Evolutionary conservation across 2,113 vertebrate species (phyloP), one percentile per base, ranked within the genome.

Genomic region (Perca fluviatilis): DNA sequence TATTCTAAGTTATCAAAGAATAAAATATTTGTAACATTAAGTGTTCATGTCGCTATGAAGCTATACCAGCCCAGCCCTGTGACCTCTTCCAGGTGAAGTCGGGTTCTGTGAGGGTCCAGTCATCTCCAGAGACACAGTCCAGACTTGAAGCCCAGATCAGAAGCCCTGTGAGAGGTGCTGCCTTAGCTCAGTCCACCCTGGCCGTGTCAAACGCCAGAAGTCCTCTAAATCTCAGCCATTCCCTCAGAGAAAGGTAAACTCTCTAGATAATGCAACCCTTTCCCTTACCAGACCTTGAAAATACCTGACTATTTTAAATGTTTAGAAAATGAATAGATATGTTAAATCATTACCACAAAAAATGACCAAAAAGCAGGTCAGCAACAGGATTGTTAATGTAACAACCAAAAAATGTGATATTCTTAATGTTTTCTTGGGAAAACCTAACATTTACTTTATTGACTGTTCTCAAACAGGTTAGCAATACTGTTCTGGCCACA

Each of bases 171-270:
- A 77, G 58, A 25, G 57, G 21, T 65, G 50, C 87, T 25, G 64
- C 79, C 4, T 74, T 77, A 40, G 78, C 76, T 71, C 83, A 8
- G 70, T 95, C 95, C 53, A 88, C 92, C 88, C 89, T 91, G 62
- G 82, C 89, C 25, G 1, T 1, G 33, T 86, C 93, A 3, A 21
- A 85, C 77, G 92, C 87, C 50, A 96, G 89, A 47, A 91, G 85
- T 80, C 90, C 89, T 85, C 95, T 95, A 76, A 92, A 95, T 76
- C 89, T 96, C 79, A 92, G 89, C 70, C 93, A 90, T 47, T 97
- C 97, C 92, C 96, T 98, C 81, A 96, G 94, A 91, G 96, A 98
- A 91, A 96, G 98, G 98, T 99, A 95, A 80, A 30, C 53, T 23
- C 68, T 56, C 27, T 58, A 23, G 1, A 65, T 1, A 40, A 53